A percentile compares a stretch with the other conserved stretches of the same genome.
Conservation (phyloP, 2,113 vertebrate species). For the Ondatra zibethicus region DNA sequence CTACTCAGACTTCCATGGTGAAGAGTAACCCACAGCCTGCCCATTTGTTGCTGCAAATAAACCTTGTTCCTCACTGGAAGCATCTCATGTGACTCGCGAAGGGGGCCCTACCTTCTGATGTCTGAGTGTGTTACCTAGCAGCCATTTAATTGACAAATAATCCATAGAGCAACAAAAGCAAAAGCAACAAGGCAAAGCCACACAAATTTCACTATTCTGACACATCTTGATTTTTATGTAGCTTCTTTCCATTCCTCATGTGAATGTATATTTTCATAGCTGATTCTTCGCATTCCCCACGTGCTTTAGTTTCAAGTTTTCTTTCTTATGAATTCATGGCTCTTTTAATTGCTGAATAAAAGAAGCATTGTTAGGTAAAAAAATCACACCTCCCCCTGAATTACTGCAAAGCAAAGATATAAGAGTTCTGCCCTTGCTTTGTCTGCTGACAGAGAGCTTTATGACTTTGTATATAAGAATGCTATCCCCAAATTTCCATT, state of each 20-base stretch:
- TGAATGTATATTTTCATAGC: neutral
- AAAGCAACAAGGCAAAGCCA: neutral
- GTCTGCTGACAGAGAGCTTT: slow-evolving; percentile 74
- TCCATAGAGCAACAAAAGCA: neutral
- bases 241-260: neutral
- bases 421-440: slow-evolving; percentile 72
- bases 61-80: neutral
- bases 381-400: neutral
- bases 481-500: slow-evolving; percentile 68
- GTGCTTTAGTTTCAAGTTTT: neutral
- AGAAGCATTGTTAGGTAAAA: neutral
- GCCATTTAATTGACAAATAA: slow-evolving; percentile 9
- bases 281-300: neutral
- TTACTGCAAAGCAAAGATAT: neutral
- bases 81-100: neutral
- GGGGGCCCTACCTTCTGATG: neutral
- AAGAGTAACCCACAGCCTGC: neutral
- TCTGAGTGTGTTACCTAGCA: neutral
- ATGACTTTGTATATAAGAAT: slow-evolving; percentile 56
- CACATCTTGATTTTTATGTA: neutral
- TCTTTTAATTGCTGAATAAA: slow-evolving; percentile 9
- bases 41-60: neutral
- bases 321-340: slow-evolving; percentile 6
- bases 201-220: neutral
- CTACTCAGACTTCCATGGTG: neutral